A percentile compares a stretch with the other conserved stretches of the same genome.
These are phyloP conservation scores for Lagorchestes hirsutus DNA, from an alignment of 2,797 vertebrate species.

Conservation along the genomic window DNA sequence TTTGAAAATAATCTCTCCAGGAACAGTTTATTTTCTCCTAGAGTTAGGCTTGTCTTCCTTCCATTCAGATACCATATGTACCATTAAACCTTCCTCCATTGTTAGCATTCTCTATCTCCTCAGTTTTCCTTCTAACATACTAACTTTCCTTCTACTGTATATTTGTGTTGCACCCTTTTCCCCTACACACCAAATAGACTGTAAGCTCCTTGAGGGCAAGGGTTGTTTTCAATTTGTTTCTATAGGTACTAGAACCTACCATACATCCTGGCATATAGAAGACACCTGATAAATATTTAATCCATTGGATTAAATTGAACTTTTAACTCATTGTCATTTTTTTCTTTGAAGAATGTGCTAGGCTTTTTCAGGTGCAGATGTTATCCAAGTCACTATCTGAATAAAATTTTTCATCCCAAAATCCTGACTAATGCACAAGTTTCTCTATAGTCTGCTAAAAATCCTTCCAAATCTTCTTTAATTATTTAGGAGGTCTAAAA, in stretches of 20 bases:
- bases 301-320: not conserved
- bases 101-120: not conserved
- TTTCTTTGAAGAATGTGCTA: slow-evolving; percentile 57
- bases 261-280: not conserved
- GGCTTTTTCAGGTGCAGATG: not conserved
- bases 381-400: slow-evolving; percentile 73
- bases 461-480: slow-evolving; percentile 72
- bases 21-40: not conserved
- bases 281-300: not conserved
- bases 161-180: not conserved
- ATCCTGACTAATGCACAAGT: slow-evolving; percentile 69
- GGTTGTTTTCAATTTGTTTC: not conserved
- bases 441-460: slow-evolving; percentile 75
- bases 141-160: no score
- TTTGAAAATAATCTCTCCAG: not conserved
- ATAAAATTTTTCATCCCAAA: slow-evolving; percentile 72
- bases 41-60: not conserved
- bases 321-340: not conserved
- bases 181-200: not conserved
- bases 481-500: slow-evolving; percentile 74
- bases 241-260: not conserved
- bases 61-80: not conserved
- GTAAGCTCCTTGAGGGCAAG: not conserved
- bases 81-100: not conserved
- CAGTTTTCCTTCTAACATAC: not conserved